Conservation (phyloP, 1,140 invertebrate species). For the Pseudomyrmex dendroicus region DNA sequence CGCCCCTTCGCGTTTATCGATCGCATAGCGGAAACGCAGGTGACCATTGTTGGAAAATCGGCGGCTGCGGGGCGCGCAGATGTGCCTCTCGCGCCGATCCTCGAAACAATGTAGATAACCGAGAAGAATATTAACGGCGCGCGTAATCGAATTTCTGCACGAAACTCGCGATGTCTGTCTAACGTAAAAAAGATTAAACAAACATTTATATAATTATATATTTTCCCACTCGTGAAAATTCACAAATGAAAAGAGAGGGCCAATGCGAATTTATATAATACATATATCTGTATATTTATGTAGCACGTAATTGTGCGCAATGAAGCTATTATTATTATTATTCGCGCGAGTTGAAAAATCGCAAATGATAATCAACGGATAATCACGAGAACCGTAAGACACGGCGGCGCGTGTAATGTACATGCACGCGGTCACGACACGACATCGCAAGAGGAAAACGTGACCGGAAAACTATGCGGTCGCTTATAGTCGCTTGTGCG, state of each 20-base stretch:
- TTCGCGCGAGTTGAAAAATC: not conserved
- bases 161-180: not conserved
- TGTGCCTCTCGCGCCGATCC: not conserved
- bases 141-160: not conserved
- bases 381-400: slow-evolving; percentile 73
- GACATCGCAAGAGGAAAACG: slow-evolving; percentile 23
- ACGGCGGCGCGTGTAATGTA: slow-evolving; percentile 3
- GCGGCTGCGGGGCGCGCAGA: not conserved
- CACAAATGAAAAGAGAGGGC: not conserved
- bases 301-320: no score
- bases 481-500: not conserved
- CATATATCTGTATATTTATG: no score
- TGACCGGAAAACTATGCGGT: slow-evolving; percentile 38
- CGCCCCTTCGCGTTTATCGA: slow-evolving; percentile 36
- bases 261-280: no score
- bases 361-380: slow-evolving; percentile 49
- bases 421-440: not conserved
- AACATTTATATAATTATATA: no score
- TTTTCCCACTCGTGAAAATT: not conserved
- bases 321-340: no score
- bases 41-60: slow-evolving; percentile 34
- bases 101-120: not conserved
- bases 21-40: slow-evolving; percentile 45
- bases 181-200: not conserved
- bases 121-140: not conserved